phyloP scores from a whole-genome alignment of 1,140 invertebrate genomes.

The Ylistrum balloti region DNA sequence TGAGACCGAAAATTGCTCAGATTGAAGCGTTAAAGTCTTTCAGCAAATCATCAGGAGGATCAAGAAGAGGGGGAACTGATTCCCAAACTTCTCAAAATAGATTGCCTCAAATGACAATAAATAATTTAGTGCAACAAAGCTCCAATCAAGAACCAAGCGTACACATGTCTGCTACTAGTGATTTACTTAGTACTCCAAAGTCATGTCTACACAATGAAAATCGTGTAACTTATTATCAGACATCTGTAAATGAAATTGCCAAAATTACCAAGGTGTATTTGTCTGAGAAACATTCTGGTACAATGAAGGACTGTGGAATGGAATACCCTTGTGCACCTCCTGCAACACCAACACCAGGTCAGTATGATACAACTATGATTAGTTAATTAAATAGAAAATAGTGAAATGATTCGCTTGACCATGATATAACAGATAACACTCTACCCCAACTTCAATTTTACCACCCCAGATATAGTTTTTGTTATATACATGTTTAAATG shows the following conservation, averaged over 20 bases:
- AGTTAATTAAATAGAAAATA: no score
- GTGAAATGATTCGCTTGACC: no score
- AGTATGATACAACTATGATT: not conserved
- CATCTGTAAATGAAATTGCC: conserved; percentile 34
- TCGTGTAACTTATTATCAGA: conserved; percentile 24
- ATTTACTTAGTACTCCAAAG: not conserved
- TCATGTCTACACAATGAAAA: not conserved
- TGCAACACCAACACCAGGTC: conserved; percentile 79
- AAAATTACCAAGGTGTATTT: conserved; percentile 73
- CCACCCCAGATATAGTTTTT: no score
- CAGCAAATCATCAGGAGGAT: conserved; percentile 33
- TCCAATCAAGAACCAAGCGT: conserved; percentile 2
- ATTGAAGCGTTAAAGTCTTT: conserved; percentile 13
- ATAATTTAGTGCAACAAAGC: conserved; percentile 9
- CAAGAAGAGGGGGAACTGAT: not conserved
- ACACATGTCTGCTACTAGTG: not conserved
- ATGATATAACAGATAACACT: no score
- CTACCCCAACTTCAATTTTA: no score
- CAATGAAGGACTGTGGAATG: conserved; percentile 71
- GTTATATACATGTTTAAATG: no score
- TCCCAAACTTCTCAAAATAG: not conserved
- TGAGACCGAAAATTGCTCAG: not conserved
- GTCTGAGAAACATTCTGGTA: conserved; percentile 77
- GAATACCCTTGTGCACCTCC: conserved; percentile 78
- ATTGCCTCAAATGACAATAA: conserved; percentile 30